phyloP scores from a whole-genome alignment of 2,113 vertebrate species.

The Vimba vimba region DNA sequence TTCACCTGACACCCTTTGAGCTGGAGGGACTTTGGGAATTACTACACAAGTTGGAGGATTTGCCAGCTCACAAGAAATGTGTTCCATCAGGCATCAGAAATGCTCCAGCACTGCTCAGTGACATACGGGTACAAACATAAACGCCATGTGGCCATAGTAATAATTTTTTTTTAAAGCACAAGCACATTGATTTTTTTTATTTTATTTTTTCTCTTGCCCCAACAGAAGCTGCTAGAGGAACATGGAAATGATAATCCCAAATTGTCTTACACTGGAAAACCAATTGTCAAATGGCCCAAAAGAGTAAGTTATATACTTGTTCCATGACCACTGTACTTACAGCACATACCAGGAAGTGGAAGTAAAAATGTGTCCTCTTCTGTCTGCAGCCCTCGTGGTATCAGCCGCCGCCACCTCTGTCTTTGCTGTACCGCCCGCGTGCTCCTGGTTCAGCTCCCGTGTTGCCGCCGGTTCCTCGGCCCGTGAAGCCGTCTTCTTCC shows the following conservation, averaged over 20 bases:
- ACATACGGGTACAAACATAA: conserved; percentile 81
- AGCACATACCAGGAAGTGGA: background rate
- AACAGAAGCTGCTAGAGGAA: conserved; percentile 84
- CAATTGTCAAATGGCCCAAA: conserved; percentile 96
- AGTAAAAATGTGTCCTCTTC: background rate
- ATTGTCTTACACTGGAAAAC: conserved; percentile 90
- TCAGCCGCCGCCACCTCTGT: conserved; percentile 65
- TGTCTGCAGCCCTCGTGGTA: conserved; percentile 77
- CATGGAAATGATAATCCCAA: conserved; percentile 85
- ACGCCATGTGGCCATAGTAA: background rate
- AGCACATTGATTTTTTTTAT: background rate
- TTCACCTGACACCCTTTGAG: conserved; percentile 88
- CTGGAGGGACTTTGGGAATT: conserved; percentile 92
- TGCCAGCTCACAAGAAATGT: conserved; percentile 92
- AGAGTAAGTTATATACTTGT: conserved; percentile 78
- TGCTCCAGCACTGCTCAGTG: conserved; percentile 85
- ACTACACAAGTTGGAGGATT: conserved; percentile 90
- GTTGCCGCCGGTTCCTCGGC: conserved; percentile 72
- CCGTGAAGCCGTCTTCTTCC: conserved; percentile 80
- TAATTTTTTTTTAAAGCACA: background rate
- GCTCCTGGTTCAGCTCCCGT: conserved; percentile 66
- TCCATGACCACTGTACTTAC: background rate
- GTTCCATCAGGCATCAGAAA: conserved; percentile 90
- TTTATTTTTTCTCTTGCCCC: background rate
- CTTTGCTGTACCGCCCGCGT: conserved; percentile 71